A percentile compares a stretch with the other conserved stretches of the same genome.
Evolutionary conservation across 2,113 vertebrate genomes (phyloP).

Genomic region (Andinoacara biseriatus): DNA sequence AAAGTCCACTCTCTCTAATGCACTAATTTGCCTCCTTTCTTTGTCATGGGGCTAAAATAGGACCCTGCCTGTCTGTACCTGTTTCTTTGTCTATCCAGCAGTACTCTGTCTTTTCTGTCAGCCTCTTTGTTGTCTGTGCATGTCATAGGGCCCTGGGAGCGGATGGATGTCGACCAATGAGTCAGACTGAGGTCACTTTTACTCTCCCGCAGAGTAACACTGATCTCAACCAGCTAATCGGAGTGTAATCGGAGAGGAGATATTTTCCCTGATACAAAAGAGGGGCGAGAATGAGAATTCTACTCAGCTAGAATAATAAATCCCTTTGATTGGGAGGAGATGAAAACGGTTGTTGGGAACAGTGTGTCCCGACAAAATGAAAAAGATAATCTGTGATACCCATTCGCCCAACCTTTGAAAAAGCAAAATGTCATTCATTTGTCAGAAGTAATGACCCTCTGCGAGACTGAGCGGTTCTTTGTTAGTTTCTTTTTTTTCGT

Average conservation of each 20-base stretch:
- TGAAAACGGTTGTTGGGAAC: conserved; percentile 40
- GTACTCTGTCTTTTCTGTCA: conserved; percentile 34
- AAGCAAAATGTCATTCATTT: conserved; percentile 60
- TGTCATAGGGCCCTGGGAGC: conserved; percentile 34
- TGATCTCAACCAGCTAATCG: conserved; percentile 52
- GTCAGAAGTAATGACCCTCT: conserved; percentile 58
- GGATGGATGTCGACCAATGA: conserved; percentile 44
- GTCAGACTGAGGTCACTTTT: conserved; percentile 66
- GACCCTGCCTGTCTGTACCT: conserved; percentile 52
- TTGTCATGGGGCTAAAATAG: conserved; percentile 46
- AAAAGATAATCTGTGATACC: conserved; percentile 45
- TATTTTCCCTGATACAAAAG: conserved; percentile 37
- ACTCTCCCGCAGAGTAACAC: conserved; percentile 53
- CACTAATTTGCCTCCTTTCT: conserved; percentile 48
- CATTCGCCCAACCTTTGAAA: conserved; percentile 48
- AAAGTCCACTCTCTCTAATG: conserved; percentile 39
- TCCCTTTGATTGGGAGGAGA: conserved; percentile 47
- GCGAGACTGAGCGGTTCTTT: conserved; percentile 28
- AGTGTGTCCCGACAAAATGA: conserved; percentile 44
- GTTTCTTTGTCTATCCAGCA: conserved; percentile 49
- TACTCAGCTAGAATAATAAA: conserved; percentile 45
- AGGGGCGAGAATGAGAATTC: conserved; percentile 29
- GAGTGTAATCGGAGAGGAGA: conserved; percentile 40
- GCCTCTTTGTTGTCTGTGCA: conserved; percentile 33
- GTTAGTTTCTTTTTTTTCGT: background rate